A percentile compares a stretch with the other conserved stretches of the same genome.
phyloP scores from a whole-genome alignment of 2,113 vertebrate genomes.

The Xenopus borealis region DNA sequence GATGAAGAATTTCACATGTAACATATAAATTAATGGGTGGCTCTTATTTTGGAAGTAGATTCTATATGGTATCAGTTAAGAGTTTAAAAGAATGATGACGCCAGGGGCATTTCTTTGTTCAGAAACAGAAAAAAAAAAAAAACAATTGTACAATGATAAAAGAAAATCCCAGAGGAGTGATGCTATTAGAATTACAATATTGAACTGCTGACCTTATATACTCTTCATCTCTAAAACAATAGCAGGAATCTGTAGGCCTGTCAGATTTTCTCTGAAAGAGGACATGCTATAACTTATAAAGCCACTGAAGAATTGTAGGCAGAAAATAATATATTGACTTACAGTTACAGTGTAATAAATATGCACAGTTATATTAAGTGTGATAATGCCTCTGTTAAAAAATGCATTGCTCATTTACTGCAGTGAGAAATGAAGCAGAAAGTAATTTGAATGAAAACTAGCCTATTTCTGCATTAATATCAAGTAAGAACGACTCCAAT shows the following conservation, averaged over 20 bases:
- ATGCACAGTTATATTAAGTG: slow-evolving; percentile 22
- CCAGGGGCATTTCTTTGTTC: slow-evolving; percentile 1
- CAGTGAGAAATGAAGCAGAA: slow-evolving; percentile 38
- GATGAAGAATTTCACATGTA: no score
- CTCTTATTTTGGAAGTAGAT: background rate
- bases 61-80: slow-evolving; percentile 18
- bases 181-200: slow-evolving; percentile 41
- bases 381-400: slow-evolving; percentile 19
- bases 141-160: slow-evolving; percentile 28
- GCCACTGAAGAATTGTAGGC: background rate
- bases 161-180: slow-evolving; percentile 33
- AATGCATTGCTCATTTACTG: slow-evolving; percentile 9
- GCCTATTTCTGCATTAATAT: slow-evolving; percentile 5
- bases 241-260: slow-evolving; percentile 22
- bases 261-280: slow-evolving; percentile 27
- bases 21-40: background rate
- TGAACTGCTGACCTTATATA: slow-evolving; percentile 41
- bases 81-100: slow-evolving; percentile 20
- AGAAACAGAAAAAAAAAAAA: slow-evolving; percentile 1
- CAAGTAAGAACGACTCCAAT: slow-evolving; percentile 7
- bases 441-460: slow-evolving; percentile 28
- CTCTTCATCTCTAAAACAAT: slow-evolving; percentile 33
- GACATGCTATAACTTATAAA: slow-evolving; percentile 14
- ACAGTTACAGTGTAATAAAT: slow-evolving; percentile 23
- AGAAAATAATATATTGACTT: slow-evolving; percentile 7